A percentile compares a stretch with the other conserved stretches of the same genome.
phyloP scores from a whole-genome alignment of 23 tunicate species.

The Clavelina lepadiformis region DNA sequence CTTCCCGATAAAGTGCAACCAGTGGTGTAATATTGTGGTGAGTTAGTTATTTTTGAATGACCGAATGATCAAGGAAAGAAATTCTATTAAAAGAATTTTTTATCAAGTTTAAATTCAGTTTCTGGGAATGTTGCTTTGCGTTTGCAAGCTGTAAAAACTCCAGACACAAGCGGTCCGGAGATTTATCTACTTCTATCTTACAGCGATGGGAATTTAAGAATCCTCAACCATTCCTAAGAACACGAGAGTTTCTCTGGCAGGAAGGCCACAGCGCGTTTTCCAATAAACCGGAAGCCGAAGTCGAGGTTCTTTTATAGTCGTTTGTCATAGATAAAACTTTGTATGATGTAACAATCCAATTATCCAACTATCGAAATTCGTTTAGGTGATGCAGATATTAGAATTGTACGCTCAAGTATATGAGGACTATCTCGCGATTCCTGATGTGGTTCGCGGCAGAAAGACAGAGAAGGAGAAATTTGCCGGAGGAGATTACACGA shows the following conservation, averaged over 20 bases:
- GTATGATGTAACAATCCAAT: too few relatives aligned
- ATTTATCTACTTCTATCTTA: too few relatives aligned
- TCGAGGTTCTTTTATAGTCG: slow-evolving; percentile 72
- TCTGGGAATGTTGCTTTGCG: too few relatives aligned
- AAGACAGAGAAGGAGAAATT: slow-evolving; percentile 95
- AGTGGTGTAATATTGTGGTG: slow-evolving; percentile 99
- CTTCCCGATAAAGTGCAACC: slow-evolving; percentile 85
- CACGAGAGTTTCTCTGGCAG: slow-evolving; percentile 96
- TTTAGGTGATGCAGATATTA: slow-evolving; percentile 71
- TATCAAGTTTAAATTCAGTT: too few relatives aligned
- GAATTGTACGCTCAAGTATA: slow-evolving; percentile 86
- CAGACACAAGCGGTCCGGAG: too few relatives aligned
- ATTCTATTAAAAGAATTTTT: too few relatives aligned
- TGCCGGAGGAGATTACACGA: slow-evolving; percentile 98
- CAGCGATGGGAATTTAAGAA: slow-evolving; percentile 99
- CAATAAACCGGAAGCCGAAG: slow-evolving; percentile 58
- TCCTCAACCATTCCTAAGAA: slow-evolving; percentile 92
- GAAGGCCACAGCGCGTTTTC: slow-evolving; percentile 99
- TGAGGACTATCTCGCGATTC: slow-evolving; percentile 91
- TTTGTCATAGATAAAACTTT: not conserved
- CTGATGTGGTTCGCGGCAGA: slow-evolving; percentile 83
- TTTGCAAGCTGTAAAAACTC: too few relatives aligned
- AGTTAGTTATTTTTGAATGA: too few relatives aligned
- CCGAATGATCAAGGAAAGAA: too few relatives aligned
- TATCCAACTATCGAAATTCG: too few relatives aligned